These are phyloP conservation scores for Drosophila navojoa DNA, from an alignment of 1,140 invertebrate genomes.

Conservation along the genomic window DNA sequence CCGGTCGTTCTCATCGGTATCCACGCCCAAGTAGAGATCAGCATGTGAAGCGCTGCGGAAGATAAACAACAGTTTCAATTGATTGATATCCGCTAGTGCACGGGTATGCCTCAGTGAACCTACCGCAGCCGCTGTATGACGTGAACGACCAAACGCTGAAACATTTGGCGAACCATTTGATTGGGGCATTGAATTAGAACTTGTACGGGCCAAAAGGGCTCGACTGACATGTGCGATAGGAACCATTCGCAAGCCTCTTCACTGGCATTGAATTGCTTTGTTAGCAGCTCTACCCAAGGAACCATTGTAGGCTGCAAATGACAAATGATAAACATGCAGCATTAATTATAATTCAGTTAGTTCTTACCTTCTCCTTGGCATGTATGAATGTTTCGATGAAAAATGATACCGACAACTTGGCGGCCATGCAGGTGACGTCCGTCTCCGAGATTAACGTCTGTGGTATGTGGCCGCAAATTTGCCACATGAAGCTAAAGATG, in stretches of 20 bases:
- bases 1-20: conserved; percentile 87
- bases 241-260: conserved; percentile 96
- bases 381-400: conserved; percentile 98
- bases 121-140: conserved; percentile 93
- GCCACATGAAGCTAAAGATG: conserved; percentile 95
- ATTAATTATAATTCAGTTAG: not conserved
- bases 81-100: conserved; percentile 14
- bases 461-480: conserved; percentile 96
- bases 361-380: conserved; percentile 94
- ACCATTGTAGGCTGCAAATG: conserved; percentile 93
- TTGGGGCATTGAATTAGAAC: conserved; percentile 97
- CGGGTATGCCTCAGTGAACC: not conserved
- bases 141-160: conserved; percentile 96
- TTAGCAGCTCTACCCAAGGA: conserved; percentile 97
- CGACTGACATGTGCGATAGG: conserved; percentile 94
- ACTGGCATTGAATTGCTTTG: conserved; percentile 97
- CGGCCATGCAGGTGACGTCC: conserved; percentile 93
- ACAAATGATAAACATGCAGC: not conserved
- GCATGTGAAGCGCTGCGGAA: conserved; percentile 86
- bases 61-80: conserved; percentile 24
- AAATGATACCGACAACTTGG: conserved; percentile 95
- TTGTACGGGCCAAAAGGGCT: conserved; percentile 97
- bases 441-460: conserved; percentile 92
- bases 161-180: conserved; percentile 97
- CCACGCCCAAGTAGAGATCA: conserved; percentile 89